Conservation (phyloP, 2,113 vertebrate species). For the Mus pahari region DNA sequence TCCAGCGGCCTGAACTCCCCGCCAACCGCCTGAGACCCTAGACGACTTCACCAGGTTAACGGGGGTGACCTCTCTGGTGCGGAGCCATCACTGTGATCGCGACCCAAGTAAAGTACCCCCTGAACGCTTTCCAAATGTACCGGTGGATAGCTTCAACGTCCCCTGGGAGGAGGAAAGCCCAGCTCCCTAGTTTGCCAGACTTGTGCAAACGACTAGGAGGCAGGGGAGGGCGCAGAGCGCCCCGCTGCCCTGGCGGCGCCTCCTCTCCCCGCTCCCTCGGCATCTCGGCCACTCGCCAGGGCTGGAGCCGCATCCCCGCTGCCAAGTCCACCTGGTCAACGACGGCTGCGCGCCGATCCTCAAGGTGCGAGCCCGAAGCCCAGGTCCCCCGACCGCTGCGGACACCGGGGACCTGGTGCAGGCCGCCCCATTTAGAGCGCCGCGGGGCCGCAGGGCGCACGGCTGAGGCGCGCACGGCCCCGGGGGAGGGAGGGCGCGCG, state of each 20-base stretch:
- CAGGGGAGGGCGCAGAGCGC: not conserved
- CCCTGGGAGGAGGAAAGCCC: not conserved
- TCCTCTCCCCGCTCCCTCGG: not conserved
- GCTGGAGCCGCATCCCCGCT: conserved; percentile 10
- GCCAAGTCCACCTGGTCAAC: conserved; percentile 30
- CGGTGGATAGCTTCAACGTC: not conserved
- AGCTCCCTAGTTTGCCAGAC: not conserved
- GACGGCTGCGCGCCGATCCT: not conserved
- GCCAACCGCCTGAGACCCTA: not conserved
- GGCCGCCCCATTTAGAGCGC: not conserved
- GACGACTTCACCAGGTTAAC: not conserved
- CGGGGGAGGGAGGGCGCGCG: conserved; percentile 6
- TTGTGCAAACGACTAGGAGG: not conserved
- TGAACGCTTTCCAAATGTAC: not conserved
- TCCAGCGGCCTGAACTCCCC: not conserved
- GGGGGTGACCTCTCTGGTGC: not conserved
- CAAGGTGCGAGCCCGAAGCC: not conserved
- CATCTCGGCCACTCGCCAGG: not conserved
- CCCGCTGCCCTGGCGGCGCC: not conserved
- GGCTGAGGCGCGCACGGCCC: not conserved
- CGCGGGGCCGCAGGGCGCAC: conserved; percentile 14
- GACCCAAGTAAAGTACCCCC: not conserved
- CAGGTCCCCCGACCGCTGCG: not conserved
- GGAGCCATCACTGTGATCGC: not conserved
- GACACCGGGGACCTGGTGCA: not conserved